A percentile compares a stretch with the other conserved stretches of the same genome.
These are phyloP conservation scores for Idaea biselata DNA, from an alignment of 2,888 invertebrate genomes.

Conservation along the genomic window DNA sequence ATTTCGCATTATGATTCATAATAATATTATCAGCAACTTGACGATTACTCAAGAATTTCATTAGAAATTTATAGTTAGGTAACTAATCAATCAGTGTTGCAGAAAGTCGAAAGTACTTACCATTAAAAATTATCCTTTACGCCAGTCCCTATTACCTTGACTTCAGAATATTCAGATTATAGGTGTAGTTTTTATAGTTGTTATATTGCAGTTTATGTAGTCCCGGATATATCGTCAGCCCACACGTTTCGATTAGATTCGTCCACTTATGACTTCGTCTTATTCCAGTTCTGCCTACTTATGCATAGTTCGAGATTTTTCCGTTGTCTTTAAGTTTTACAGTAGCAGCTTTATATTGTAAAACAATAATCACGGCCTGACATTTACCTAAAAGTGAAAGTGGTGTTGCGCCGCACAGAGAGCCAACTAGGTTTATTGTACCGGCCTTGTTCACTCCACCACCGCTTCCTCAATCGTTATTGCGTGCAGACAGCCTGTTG, in stretches of 20 bases:
- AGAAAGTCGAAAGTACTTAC: constrained; percentile 22
- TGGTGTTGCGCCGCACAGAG: constrained; percentile 21
- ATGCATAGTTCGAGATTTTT: not conserved
- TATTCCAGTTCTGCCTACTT: not conserved
- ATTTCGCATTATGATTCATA: not conserved
- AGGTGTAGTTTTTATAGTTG: too few relatives aligned
- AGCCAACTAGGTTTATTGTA: constrained; percentile 14
- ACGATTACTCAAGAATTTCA: not conserved
- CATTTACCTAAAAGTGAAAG: constrained; percentile 44
- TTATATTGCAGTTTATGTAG: constrained; percentile 11
- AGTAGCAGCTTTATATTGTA: constrained; percentile 18
- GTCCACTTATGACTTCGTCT: not conserved
- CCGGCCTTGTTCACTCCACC: not conserved
- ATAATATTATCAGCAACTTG: not conserved
- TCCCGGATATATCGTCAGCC: constrained; percentile 45
- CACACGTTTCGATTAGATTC: constrained; percentile 18
- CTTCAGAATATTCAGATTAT: not conserved
- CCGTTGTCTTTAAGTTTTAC: not conserved
- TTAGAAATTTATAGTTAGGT: not conserved
- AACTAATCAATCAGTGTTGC: constrained; percentile 6
- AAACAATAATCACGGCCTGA: constrained; percentile 31
- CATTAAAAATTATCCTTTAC: constrained; percentile 21
- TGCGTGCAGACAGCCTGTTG: constrained; percentile 19
- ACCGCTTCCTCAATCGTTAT: constrained; percentile 15
- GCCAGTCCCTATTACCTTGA: constrained; percentile 21